phyloP scores from a whole-genome alignment of 2,888 invertebrate species.

The Disparrhopalites patrizii region DNA sequence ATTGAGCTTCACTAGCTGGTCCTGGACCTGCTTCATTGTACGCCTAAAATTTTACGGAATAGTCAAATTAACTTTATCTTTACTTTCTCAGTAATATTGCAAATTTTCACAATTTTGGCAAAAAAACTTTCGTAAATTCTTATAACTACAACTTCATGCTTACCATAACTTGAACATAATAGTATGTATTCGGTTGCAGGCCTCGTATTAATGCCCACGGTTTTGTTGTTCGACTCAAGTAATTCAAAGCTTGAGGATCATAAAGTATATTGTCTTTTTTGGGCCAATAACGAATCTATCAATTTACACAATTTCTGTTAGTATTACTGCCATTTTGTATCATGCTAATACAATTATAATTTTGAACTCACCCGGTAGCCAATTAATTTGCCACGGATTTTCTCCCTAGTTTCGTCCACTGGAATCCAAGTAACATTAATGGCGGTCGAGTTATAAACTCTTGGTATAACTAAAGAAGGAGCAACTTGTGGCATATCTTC shows the following conservation, averaged over 20 bases:
- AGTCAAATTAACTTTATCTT: too few species aligned
- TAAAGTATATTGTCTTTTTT: conserved; percentile 62
- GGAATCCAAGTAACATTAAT: conserved; percentile 88
- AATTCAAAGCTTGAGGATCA: conserved; percentile 62
- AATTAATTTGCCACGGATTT: conserved; percentile 80
- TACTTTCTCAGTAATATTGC: too few species aligned
- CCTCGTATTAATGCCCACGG: conserved; percentile 90
- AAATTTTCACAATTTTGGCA: too few species aligned
- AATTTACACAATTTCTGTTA: conserved; percentile 40
- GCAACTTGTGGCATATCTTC: conserved; percentile 90
- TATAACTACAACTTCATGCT: too few species aligned
- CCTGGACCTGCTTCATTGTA: conserved; percentile 95
- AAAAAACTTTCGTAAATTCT: too few species aligned
- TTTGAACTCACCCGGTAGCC: conserved; percentile 70
- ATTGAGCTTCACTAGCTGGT: conserved; percentile 84
- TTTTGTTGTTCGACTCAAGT: conserved; percentile 74
- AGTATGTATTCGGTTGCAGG: conserved; percentile 85
- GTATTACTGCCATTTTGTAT: neutral
- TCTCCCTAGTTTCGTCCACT: conserved; percentile 76
- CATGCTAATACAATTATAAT: neutral
- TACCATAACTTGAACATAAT: conserved; percentile 91
- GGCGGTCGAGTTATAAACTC: conserved; percentile 84
- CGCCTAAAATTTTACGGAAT: too few species aligned
- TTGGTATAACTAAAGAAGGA: conserved; percentile 73
- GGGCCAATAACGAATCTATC: conserved; percentile 86